Conservation (phyloP, 2,113 vertebrate genomes). For the Tretioscincus oriximinensis region DNA sequence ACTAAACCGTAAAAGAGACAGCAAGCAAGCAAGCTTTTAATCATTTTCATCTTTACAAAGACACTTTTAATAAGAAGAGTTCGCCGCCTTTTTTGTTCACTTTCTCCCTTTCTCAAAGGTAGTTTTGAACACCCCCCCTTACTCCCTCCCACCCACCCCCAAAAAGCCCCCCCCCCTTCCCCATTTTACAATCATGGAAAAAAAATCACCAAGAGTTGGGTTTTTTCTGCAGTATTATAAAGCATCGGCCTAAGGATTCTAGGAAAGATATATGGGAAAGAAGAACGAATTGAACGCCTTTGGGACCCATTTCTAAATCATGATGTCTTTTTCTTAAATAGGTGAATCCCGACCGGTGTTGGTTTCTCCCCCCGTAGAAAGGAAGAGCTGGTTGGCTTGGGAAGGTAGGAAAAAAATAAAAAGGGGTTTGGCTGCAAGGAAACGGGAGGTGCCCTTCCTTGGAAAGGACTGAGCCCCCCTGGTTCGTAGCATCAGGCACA, state of each 20-base stretch:
- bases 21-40: constrained; percentile 53
- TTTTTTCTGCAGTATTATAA: constrained; percentile 55
- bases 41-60: constrained; percentile 69
- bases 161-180: constrained; percentile 31
- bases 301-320: constrained; percentile 33
- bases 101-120: constrained; percentile 49
- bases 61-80: constrained; percentile 55
- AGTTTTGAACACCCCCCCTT: constrained; percentile 41
- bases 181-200: constrained; percentile 63
- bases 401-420: not conserved
- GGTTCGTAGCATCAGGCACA: constrained; percentile 3
- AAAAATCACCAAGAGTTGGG: constrained; percentile 51
- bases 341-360: too few species aligned
- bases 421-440: too few species aligned
- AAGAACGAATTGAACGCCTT: constrained; percentile 44
- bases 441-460: not conserved
- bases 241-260: constrained; percentile 52
- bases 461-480: not conserved
- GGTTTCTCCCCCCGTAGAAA: too few species aligned
- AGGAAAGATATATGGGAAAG: constrained; percentile 31
- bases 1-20: constrained; percentile 61
- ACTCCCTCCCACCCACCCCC: not conserved
- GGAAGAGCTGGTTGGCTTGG: not conserved
- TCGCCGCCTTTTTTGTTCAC: constrained; percentile 59
- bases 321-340: too few species aligned